Conservation (phyloP, 2,113 vertebrate species). For the Elephantulus edwardii region DNA sequence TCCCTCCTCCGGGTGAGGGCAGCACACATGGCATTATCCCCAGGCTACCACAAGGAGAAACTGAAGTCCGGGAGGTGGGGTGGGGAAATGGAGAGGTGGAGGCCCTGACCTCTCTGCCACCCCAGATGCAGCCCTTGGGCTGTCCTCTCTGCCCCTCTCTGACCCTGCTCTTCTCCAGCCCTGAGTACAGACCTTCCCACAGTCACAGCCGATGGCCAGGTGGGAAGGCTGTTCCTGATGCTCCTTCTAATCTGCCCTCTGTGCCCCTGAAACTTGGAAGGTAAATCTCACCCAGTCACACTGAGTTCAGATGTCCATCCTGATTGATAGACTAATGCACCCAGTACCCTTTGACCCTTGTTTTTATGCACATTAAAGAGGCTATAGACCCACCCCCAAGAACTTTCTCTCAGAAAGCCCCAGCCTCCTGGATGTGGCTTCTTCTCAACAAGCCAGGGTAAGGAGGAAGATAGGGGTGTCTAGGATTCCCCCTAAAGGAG, state of each 20-base stretch:
- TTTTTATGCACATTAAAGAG: conserved; percentile 6
- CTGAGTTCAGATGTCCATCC: background rate
- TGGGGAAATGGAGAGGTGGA: conserved; percentile 58
- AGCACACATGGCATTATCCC: conserved; percentile 81
- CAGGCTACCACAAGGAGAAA: conserved; percentile 79
- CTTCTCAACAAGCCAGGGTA: background rate
- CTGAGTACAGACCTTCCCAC: conserved; percentile 59
- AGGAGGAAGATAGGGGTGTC: background rate
- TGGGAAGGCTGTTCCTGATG: background rate
- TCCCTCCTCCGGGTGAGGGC: conserved; percentile 69
- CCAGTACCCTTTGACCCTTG: background rate
- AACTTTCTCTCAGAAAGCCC: conserved; percentile 26
- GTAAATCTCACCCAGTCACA: background rate
- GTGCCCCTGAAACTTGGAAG: background rate
- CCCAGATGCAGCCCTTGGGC: conserved; percentile 53
- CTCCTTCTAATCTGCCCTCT: conserved; percentile 19
- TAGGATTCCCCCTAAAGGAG: background rate
- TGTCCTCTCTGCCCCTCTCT: conserved; percentile 60
- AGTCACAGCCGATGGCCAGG: conserved; percentile 8
- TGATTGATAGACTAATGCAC: background rate
- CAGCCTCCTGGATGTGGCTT: background rate
- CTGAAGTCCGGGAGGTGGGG: conserved; percentile 69
- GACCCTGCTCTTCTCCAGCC: conserved; percentile 73
- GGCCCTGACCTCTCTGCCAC: conserved; percentile 55
- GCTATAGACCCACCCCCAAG: background rate